A percentile compares a stretch with the other conserved stretches of the same genome.
phyloP scores from a whole-genome alignment of 1,140 invertebrate species.

The Lasaia peninsularis region DNA sequence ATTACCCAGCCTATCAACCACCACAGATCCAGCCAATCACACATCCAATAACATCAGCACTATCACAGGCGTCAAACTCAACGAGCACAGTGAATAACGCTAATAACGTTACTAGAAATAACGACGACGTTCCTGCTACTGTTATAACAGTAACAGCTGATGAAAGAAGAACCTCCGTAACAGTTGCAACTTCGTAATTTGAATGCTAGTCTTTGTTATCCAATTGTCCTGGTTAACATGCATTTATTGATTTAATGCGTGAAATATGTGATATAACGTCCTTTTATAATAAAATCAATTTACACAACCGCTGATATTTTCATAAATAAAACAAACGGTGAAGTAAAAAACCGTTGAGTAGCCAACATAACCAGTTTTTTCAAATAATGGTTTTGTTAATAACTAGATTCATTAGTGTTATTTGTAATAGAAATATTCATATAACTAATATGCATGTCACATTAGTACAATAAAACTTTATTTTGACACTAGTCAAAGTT shows the following conservation, averaged over 20 bases:
- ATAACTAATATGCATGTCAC: too few relatives aligned
- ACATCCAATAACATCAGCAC: constrained; percentile 50
- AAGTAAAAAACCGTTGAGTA: not conserved
- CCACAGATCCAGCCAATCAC: constrained; percentile 47
- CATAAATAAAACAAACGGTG: too few relatives aligned
- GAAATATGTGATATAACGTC: not conserved
- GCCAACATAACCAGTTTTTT: not conserved
- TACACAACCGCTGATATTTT: too few relatives aligned
- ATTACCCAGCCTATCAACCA: constrained; percentile 49
- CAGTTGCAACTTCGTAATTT: constrained; percentile 24
- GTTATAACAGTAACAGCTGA: constrained; percentile 16
- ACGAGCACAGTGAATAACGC: constrained; percentile 13
- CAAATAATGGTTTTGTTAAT: too few relatives aligned
- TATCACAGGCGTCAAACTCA: constrained; percentile 36
- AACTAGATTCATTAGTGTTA: too few relatives aligned
- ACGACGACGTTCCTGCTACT: not conserved
- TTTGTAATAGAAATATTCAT: too few relatives aligned
- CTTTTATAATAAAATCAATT: not conserved
- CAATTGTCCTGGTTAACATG: constrained; percentile 20
- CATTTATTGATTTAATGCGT: constrained; percentile 22
- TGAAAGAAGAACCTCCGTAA: constrained; percentile 18
- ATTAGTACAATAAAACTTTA: too few relatives aligned
- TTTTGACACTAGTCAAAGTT: too few relatives aligned
- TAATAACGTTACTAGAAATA: constrained; percentile 13
- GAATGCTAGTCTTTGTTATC: constrained; percentile 14